A percentile compares a stretch with the other conserved stretches of the same genome.
phyloP scores from a whole-genome alignment of 2,113 vertebrate species.

The Neodon shergylaensis region DNA sequence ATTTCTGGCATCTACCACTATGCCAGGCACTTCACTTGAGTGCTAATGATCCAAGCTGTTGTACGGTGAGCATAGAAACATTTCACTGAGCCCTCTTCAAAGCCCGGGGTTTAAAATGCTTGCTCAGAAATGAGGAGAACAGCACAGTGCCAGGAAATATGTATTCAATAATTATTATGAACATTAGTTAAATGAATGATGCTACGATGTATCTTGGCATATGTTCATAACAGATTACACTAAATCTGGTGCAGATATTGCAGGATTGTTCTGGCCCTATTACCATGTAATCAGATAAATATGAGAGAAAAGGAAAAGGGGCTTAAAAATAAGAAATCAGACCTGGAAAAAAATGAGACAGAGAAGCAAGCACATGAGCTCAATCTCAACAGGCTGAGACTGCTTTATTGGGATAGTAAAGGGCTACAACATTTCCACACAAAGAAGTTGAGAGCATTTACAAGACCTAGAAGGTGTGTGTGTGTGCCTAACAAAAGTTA shows the following conservation, averaged over 20 bases:
- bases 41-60: not conserved
- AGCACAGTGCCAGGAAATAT: accelerated
- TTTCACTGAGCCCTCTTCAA: too few species aligned
- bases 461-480: not conserved
- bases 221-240: not conserved
- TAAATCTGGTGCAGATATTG: not conserved
- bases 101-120: too few species aligned
- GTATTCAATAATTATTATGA: not conserved
- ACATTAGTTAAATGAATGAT: not conserved
- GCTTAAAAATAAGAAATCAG: not conserved
- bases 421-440: not conserved
- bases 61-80: not conserved
- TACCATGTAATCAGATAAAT: not conserved
- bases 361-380: not conserved
- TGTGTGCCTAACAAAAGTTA: not conserved
- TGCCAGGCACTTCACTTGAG: not conserved
- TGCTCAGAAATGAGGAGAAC: not conserved
- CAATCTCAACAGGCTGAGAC: not conserved
- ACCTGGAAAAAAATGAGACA: not conserved
- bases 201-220: not conserved
- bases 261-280: not conserved
- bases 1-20: not conserved
- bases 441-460: not conserved
- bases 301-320: not conserved
- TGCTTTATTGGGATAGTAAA: not conserved